A percentile compares a stretch with the other conserved stretches of the same genome.
These are phyloP conservation scores for Takifugu rubripes DNA, from an alignment of 2,797 vertebrate genomes.

Conservation along the genomic window DNA sequence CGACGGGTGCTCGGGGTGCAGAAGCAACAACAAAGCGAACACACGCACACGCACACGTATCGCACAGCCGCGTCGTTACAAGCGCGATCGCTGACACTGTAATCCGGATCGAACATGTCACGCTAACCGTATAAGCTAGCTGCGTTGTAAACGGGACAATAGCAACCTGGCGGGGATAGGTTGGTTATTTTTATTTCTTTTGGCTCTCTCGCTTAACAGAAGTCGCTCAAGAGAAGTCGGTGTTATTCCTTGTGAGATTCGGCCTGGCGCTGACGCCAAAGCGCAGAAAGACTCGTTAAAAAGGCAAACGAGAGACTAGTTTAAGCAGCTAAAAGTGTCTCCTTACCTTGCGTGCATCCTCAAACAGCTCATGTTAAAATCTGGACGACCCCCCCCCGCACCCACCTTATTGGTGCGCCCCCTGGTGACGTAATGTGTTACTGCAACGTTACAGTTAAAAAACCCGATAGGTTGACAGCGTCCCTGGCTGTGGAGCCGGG, in stretches of 20 bases:
- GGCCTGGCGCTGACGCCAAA: not conserved
- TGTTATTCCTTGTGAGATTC: not conserved
- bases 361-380: constrained; percentile 13
- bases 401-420: constrained; percentile 39
- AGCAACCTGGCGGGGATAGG: constrained; percentile 45
- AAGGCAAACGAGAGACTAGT: not conserved
- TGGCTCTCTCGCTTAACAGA: not conserved
- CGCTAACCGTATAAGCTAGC: constrained; percentile 57
- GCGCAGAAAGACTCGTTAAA: not conserved
- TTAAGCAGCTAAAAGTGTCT: constrained; percentile 9
- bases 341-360: constrained; percentile 61
- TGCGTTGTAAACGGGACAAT: constrained; percentile 67
- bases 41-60: not conserved
- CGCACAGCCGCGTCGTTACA: not conserved
- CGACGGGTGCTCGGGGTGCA: not conserved
- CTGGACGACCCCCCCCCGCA: constrained; percentile 24
- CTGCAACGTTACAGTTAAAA: too few species aligned
- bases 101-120: constrained; percentile 23
- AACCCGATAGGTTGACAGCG: too few species aligned
- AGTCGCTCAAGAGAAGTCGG: not conserved
- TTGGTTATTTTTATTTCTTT: not conserved
- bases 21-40: constrained; percentile 5
- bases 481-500: constrained; percentile 46
- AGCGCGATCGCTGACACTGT: constrained; percentile 13
- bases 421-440: constrained; percentile 32